Percentiles rank a stretch among this genome's conserved stretches.
Evolutionary conservation across 2,888 invertebrate genomes (phyloP).

Genomic region (Metallyticus violacea): DNA sequence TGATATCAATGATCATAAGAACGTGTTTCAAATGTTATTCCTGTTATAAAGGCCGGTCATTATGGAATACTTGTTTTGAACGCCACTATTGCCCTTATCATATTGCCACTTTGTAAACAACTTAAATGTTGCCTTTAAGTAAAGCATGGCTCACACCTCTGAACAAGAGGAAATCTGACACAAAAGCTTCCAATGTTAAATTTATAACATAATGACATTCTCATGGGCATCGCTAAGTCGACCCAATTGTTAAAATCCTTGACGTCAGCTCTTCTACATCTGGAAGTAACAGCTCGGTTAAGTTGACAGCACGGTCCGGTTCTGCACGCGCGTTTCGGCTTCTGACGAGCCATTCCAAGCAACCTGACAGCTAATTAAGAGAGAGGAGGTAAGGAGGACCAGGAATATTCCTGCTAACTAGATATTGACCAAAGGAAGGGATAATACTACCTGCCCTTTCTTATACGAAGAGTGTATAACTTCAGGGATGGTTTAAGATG

Average conservation of each 20-base stretch:
- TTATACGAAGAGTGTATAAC: too few relatives aligned
- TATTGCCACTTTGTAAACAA: too few relatives aligned
- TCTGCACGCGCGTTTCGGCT: not conserved
- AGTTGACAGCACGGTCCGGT: not conserved
- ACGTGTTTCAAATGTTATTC: too few relatives aligned
- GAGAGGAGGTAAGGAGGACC: not conserved
- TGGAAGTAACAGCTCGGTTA: too few relatives aligned
- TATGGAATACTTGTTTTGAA: too few relatives aligned
- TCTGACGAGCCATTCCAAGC: not conserved
- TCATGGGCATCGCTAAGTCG: not conserved
- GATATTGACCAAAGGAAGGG: too few relatives aligned
- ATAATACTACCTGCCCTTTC: too few relatives aligned
- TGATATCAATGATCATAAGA: too few relatives aligned
- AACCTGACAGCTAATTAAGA: not conserved
- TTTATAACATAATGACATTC: not conserved
- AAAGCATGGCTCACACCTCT: not conserved
- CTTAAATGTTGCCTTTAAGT: not conserved
- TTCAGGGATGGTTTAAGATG: too few relatives aligned
- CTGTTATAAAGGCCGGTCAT: too few relatives aligned
- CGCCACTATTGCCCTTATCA: too few relatives aligned
- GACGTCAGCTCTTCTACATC: not conserved
- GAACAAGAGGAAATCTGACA: not conserved
- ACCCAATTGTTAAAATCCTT: not conserved
- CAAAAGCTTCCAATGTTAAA: not conserved
- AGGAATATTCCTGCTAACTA: too few relatives aligned